phyloP scores from a whole-genome alignment of 2,113 vertebrate species.

The Raphicerus campestris region DNA sequence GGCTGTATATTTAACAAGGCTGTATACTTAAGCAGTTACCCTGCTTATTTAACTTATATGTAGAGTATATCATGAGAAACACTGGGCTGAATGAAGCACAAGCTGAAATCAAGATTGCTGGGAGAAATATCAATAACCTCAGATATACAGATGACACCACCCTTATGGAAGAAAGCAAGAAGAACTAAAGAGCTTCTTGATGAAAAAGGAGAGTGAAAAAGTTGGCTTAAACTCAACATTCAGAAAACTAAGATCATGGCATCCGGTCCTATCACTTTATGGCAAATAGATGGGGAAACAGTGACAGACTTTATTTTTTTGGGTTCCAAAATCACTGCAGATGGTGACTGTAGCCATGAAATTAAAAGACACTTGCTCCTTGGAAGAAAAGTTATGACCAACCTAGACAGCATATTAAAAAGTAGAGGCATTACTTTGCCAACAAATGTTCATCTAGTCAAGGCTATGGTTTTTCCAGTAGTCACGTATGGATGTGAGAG shows the following conservation, averaged over 20 bases:
- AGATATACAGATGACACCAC: background rate
- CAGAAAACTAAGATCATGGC: background rate
- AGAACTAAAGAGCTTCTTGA: background rate
- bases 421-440: background rate
- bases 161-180: background rate
- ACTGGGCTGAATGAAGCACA: background rate
- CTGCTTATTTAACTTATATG: background rate
- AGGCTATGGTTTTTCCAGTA: background rate
- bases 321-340: background rate
- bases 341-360: background rate
- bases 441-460: background rate
- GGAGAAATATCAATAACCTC: background rate
- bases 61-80: background rate
- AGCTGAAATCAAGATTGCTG: background rate
- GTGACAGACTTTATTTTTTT: accelerated
- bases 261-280: background rate
- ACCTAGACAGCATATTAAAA: background rate
- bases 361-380: background rate
- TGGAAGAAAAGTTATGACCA: background rate
- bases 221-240: background rate
- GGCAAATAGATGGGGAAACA: background rate
- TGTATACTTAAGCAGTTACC: background rate
- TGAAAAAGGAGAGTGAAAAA: background rate
- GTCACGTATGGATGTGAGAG: background rate
- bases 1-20: background rate